Evolutionary conservation across 1,140 invertebrate genomes (phyloP).

Genomic region (Apis florea): DNA sequence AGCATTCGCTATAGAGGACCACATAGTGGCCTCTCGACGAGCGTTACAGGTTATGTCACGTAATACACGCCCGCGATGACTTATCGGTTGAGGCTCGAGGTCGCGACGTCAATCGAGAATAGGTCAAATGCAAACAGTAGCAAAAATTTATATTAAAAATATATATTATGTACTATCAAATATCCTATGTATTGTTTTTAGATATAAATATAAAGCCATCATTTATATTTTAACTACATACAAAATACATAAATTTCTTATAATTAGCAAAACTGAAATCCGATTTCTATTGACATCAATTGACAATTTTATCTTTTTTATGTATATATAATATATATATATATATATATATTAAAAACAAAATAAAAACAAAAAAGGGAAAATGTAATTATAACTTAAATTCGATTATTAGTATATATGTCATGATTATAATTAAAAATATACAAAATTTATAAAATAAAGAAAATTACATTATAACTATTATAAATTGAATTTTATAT

Average conservation of each 20-base stretch:
- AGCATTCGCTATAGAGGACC: conserved; percentile 37
- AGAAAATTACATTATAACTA: not conserved
- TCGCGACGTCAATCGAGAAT: conserved; percentile 56
- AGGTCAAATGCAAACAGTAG: conserved; percentile 49
- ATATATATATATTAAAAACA: too few species aligned
- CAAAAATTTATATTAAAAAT: conserved; percentile 27
- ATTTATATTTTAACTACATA: too few species aligned
- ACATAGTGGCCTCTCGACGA: conserved; percentile 53
- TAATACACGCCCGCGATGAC: conserved; percentile 62
- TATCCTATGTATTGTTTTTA: not conserved
- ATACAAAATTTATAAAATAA: not conserved
- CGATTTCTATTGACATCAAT: not conserved
- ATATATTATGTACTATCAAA: not conserved
- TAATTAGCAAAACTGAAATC: not conserved
- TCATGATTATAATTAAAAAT: not conserved
- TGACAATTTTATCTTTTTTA: not conserved
- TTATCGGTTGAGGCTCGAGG: conserved; percentile 65
- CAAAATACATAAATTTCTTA: not conserved
- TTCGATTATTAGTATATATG: too few species aligned
- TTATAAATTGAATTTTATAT: not conserved
- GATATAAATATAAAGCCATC: not conserved
- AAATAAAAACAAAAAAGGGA: not conserved
- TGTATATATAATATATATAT: not conserved
- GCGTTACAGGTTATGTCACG: conserved; percentile 67
- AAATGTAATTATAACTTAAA: too few species aligned